Conservation (phyloP, 1,140 invertebrate genomes). For the Zaprionus kolodkinae region DNA sequence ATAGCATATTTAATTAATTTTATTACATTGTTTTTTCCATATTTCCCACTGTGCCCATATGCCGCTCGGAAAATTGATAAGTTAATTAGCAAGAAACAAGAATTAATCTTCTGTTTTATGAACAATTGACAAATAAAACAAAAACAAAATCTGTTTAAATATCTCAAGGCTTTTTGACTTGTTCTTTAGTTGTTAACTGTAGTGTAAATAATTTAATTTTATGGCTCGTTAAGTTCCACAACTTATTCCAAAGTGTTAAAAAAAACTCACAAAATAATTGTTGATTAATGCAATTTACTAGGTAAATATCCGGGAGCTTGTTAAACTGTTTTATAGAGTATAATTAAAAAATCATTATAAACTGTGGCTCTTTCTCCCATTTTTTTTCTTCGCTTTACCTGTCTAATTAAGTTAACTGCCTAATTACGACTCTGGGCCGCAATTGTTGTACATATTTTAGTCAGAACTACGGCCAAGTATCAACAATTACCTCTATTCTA, state of each 20-base stretch:
- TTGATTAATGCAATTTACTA: conserved; percentile 2
- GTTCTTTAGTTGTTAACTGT: background rate
- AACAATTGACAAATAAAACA: background rate
- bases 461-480: conserved; percentile 20
- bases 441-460: conserved; percentile 18
- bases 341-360: conserved; percentile 5
- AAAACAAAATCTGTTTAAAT: background rate
- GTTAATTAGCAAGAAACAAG: conserved; percentile 25
- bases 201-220: background rate
- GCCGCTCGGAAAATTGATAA: conserved; percentile 25
- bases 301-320: background rate
- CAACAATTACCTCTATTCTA: conserved; percentile 43
- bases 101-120: conserved; percentile 9
- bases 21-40: background rate
- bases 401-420: conserved; percentile 17
- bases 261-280: background rate
- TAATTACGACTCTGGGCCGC: conserved; percentile 5
- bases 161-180: background rate
- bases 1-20: background rate
- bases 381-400: background rate
- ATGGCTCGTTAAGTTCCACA: background rate
- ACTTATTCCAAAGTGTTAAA: background rate
- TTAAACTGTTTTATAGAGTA: background rate
- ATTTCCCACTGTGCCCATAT: conserved; percentile 1
- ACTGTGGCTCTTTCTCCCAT: background rate